Evolutionary conservation across 1,140 invertebrate genomes (phyloP).

Genomic region (Cyphomyrmex costatus): DNA sequence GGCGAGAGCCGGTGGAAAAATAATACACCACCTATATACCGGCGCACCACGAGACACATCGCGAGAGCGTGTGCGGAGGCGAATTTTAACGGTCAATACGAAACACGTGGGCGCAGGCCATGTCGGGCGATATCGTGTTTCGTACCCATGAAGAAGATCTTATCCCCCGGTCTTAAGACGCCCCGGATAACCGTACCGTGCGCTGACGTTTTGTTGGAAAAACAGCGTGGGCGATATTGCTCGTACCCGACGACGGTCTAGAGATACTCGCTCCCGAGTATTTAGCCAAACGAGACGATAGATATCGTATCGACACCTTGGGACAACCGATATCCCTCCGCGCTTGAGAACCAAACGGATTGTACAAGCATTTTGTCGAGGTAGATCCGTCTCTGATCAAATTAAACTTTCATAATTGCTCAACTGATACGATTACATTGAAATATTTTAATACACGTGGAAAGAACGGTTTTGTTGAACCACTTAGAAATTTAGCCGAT

Average conservation of each 20-base stretch:
- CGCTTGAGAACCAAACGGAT: neutral
- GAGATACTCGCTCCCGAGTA: slow-evolving; percentile 46
- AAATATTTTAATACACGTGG: neutral
- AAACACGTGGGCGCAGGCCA: slow-evolving; percentile 73
- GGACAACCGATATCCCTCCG: slow-evolving; percentile 38
- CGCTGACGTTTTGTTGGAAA: slow-evolving; percentile 53
- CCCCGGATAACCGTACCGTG: slow-evolving; percentile 18
- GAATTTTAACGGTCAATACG: slow-evolving; percentile 75
- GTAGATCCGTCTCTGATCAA: neutral
- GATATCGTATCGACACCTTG: slow-evolving; percentile 50
- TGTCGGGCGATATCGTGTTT: slow-evolving; percentile 71
- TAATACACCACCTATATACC: slow-evolving; percentile 78
- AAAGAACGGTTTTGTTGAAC: too few species aligned
- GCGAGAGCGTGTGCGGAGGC: slow-evolving; percentile 69
- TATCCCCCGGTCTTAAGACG: slow-evolving; percentile 37
- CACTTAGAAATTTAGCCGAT: too few species aligned
- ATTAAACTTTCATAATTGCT: neutral
- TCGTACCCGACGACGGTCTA: slow-evolving; percentile 30
- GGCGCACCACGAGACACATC: slow-evolving; percentile 66
- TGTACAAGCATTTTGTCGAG: neutral
- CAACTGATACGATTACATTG: neutral
- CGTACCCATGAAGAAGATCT: slow-evolving; percentile 51
- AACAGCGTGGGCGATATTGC: slow-evolving; percentile 55
- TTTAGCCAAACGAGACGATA: slow-evolving; percentile 48
- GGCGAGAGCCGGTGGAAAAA: slow-evolving; percentile 80